Base-by-base conservation (phyloP, 1,140 invertebrate species). In the Atopsyche davidsoni region DNA sequence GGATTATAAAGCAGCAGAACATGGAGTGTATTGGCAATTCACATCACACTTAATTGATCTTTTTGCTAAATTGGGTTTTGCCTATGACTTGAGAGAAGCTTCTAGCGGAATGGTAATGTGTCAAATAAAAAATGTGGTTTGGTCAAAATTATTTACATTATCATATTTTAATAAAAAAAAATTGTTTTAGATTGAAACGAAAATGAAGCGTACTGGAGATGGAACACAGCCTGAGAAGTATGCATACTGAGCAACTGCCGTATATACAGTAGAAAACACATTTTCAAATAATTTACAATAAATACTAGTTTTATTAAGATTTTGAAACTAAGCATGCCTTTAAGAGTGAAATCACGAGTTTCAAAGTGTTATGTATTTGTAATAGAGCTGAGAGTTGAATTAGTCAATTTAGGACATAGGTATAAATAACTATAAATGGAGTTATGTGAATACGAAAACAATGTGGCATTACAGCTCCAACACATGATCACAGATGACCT, bases 1-100 rank as follows among this genome's bases (percentile, higher is more conserved):
- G 69, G 86, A 89, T 66, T 84, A 83, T 59, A 69, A 76, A 36
- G 78, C 80, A 1, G 78, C 79, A 18, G 85, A 87, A 59, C 69
- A 64, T 23, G 73, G 62, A 16, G 66, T 56, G 40, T 63, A 62
- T 4, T 71, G 73, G 42, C 77, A 77, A 55, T 22, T 62, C 9
- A 71, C 75, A 0, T 70, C 76, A 0, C 62, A 53, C 11, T 36
- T 78, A n/a, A 78, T 80, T 1, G 66, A 74, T 50, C 60, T 66
- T 36, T 67, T 74, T 9, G 72, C 70, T 14, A 64, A 59, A 16
- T 46, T 70, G 7, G 77, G 77, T 14, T 61, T 70, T 25, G 85
- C 82, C 53, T 88, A 82, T 63, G 86, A 89, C 59, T 79, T 76
- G 39, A 76, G 71, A 60, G 64, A 64, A 17, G 75, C 73, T 3